Evolutionary conservation across 2,797 vertebrate genomes (phyloP), one percentile per base, ranked within the genome.

Genomic region (Rhodeus uyekii): DNA sequence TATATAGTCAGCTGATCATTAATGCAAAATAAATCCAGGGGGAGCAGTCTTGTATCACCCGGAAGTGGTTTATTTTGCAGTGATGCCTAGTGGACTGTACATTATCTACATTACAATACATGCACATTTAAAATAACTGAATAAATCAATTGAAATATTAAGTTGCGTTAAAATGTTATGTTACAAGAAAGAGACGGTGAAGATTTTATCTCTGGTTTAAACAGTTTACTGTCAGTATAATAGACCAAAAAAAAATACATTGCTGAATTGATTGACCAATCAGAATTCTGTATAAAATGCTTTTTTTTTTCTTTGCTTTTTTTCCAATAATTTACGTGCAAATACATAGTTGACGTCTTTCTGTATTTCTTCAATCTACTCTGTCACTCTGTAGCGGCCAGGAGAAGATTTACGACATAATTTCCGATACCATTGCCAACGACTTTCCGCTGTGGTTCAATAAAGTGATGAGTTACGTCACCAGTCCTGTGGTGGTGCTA

Each of bases 391-490:
- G 67, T 84, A 95, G 95, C 2, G 98, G 97, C 75, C 98, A 99
- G 89, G 97, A 99, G 89, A 99, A 98, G 91, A 99, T 99, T 78
- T 99, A 99, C 39, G 97, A 99, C 89, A 97, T 99, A 22, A 96
- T 99, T 85, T 97, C 96, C 0, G 97, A 99, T 80, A 99, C 98
- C 0, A 96, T 99, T 80, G 85, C 93, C 83, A 93, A 84, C 0
- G 98, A 99, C 89, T 98, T 99, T 86, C 98, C 98, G 0, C 50
- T 87, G 0, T 99, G 98, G 98, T 96, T 98, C 92, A 95, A 95
- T 85, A 95, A 93, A 1, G 96, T 95, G 80, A 96, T 96, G 87
- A 92, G 94, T 82, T 96, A 99, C 5, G 22, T 98, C 90, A 97
- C 96, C 88, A 99, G 97, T 80, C 98, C 98, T 0, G 95, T 99